Base-by-base conservation (phyloP, 2,888 invertebrate species). In the Cancer borealis region DNA sequence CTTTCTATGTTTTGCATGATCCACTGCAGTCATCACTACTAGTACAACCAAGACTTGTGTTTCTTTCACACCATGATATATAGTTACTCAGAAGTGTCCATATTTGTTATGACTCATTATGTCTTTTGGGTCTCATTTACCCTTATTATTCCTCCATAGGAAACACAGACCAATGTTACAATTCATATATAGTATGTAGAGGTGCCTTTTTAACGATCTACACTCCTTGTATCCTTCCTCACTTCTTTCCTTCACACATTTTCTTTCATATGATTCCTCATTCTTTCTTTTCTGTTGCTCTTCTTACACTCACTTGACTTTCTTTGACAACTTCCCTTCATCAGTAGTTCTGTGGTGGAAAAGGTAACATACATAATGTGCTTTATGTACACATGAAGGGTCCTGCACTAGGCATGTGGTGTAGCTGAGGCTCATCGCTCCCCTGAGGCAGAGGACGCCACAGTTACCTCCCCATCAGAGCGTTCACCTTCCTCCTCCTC, bases 361-460 rank as follows among this genome's bases (percentile, higher is more conserved):
- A 10, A 39, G 14, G 1, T 26, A 6, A 8, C 26, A 8, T 39
- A 39, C 39, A 46, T 46, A 90, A 30, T 90, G 89, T 90, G n/a
- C 66, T 66, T 21, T n/a, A 5, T n/a, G 21, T 66, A n/a, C 66
- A 66, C 21, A 66, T 66, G n/a, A 66, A 66, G 6, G 5, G 21
- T 47, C 21, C 88, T 88, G 26, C 14, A 88, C 46, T 46, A 21
- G 2, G 30, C 1, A 79, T 79, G 30, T n/a, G 17, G 26, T 54
- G 54, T 54, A 26, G 26, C 47, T 54, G 21, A 21, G n/a, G 8
- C 45, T 93, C 93, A 93, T 26, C 89, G 60, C 73, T 93, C 89
- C 47, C 88, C 93, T n/a, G 89, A 93, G 66, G n/a, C 66, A 17
- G 93, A 66, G 26, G 89, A 93, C 14, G 93, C 73, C 47, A 88